These are phyloP conservation scores for Brachyhypopomus occidentalis DNA, from an alignment of 2,113 vertebrate genomes.

Conservation along the genomic window DNA sequence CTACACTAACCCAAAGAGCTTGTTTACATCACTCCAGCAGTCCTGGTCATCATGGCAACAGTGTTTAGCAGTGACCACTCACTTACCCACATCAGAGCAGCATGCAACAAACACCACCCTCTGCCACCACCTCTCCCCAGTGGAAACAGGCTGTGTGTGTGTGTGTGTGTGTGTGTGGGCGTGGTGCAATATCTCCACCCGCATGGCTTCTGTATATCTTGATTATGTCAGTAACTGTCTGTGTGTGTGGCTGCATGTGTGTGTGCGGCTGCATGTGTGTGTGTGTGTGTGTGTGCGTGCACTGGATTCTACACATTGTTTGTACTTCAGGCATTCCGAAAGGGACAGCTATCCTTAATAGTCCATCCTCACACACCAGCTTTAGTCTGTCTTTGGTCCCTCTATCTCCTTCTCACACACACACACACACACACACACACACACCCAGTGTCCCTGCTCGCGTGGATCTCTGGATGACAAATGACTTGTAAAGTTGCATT, in stretches of 20 bases:
- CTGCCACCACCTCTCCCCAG: not conserved
- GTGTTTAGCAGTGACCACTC: not conserved
- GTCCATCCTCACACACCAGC: slow-evolving; percentile 41
- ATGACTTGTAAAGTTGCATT: slow-evolving; percentile 72
- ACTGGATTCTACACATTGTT: slow-evolving; percentile 29
- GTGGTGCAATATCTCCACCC: slow-evolving; percentile 2
- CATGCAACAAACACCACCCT: slow-evolving; percentile 25
- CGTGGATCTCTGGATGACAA: slow-evolving; percentile 61
- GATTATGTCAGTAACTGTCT: not conserved
- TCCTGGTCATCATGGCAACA: not conserved
- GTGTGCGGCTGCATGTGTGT: slow-evolving; percentile 14
- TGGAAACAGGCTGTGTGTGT: slow-evolving; percentile 9
- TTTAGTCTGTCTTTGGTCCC: slow-evolving; percentile 35
- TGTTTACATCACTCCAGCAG: not conserved
- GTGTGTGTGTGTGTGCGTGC: slow-evolving; percentile 17
- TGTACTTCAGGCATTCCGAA: slow-evolving; percentile 41
- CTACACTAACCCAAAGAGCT: slow-evolving; percentile 7
- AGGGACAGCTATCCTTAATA: slow-evolving; percentile 48
- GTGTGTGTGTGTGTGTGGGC: slow-evolving; percentile 2
- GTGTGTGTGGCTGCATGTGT: slow-evolving; percentile 20
- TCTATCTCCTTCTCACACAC: slow-evolving; percentile 19
- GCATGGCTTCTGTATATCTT: not conserved
- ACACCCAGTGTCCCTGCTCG: slow-evolving; percentile 32
- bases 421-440: slow-evolving; percentile 28
- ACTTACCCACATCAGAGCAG: not conserved